Conservation (phyloP, 2,113 vertebrate species). For the Glareola pratincola region DNA sequence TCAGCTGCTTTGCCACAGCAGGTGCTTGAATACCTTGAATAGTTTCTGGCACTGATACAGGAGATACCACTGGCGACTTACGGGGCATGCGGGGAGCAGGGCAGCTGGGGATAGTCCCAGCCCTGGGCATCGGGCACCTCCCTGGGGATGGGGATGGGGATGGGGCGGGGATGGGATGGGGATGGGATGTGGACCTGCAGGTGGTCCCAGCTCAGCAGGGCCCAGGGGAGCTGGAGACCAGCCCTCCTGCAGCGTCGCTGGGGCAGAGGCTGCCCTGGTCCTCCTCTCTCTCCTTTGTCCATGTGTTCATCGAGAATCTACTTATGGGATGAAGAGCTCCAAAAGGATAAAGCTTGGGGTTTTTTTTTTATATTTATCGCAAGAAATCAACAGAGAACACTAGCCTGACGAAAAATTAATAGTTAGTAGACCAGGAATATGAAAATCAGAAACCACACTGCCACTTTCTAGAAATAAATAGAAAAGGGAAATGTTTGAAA, state of each 20-base stretch:
- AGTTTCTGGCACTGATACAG: background rate
- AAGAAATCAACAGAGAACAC: background rate
- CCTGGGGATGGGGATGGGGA: fast-evolving
- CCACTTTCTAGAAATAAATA: background rate
- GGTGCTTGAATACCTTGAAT: background rate
- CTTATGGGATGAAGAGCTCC: background rate
- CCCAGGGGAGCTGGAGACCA: background rate
- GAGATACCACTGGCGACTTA: background rate
- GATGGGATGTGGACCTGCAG: background rate
- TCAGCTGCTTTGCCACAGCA: background rate
- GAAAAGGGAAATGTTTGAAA: background rate
- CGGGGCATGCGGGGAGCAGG: background rate
- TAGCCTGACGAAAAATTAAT: background rate
- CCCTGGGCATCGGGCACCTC: background rate
- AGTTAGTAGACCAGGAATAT: background rate
- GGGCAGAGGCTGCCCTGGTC: background rate
- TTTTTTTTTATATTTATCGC: background rate
- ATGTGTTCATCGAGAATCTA: background rate
- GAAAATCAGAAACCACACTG: background rate
- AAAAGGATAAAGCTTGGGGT: background rate
- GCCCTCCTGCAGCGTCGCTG: background rate
- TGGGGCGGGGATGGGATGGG: fast-evolving
- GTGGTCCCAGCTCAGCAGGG: background rate
- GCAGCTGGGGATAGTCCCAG: background rate
- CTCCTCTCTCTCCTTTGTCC: background rate